Base-by-base conservation (phyloP, 2,797 vertebrate genomes). In the Phrynocephalus forsythii region DNA sequence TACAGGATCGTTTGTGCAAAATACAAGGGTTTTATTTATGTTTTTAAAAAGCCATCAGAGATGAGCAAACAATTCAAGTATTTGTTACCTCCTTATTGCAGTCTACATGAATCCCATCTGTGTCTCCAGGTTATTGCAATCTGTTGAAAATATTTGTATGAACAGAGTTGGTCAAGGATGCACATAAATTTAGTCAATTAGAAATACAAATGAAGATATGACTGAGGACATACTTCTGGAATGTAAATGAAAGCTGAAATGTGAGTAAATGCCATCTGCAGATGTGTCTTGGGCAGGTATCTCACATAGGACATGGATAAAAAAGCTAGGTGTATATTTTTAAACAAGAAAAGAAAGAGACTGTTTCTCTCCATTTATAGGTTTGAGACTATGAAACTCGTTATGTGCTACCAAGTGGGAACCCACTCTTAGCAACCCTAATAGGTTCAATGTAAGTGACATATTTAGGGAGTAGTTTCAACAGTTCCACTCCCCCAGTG, bases 261-360 rank as follows among this genome's bases (percentile, higher is more conserved):
- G 82, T 86, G 68, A 67, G 15, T 88, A 56, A 63, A 78, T 86
- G 30, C 6, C n/a, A 69, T 50, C 24, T 33, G n/a, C 48, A 91
- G 78, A 84, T 30, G 79, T 91, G 22, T 6, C 13, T 87, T 88
- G 72, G 44, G 50, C 38, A 90, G 76, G 38, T 84, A 88, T 90
- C 90, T 66, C n/a, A 56, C 52, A 56, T 8, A 56, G 52, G 52
- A 56, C 52, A 83, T 69, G 87, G 71, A 91, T 86, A 13, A 88
- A 66, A 30, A 91, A 90, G 75, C 33, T 28, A 90, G 89, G 92
- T 56, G 9, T 56, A 56, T 15, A 56, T 10, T 56, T 56, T 10
- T 52, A 52, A 52, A 7, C 9, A 13, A 56, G 52, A 15, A 56
- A 56, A 56, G 10, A 56, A 13, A 56, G 52, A 44, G 3, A 44